Evolutionary conservation across 2,797 vertebrate genomes (phyloP).

Genomic region (Falco naumanni): DNA sequence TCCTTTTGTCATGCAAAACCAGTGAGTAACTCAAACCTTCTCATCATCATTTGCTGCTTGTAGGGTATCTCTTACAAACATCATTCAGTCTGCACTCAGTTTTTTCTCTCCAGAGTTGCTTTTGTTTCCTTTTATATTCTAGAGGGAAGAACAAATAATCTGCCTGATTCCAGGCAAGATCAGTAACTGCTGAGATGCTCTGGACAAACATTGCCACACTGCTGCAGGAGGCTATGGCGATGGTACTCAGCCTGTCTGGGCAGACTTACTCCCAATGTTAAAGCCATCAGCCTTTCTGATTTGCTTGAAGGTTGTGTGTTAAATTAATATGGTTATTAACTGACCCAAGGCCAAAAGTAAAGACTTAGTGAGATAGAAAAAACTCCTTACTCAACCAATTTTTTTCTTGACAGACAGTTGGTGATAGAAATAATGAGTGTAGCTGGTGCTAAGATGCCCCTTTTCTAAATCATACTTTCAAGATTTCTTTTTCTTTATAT

Average conservation of each 20-base stretch:
- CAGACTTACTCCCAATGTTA: not conserved
- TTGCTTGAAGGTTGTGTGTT: not conserved
- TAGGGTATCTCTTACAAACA: not conserved
- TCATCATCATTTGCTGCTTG: constrained; percentile 46
- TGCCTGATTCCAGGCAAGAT: constrained; percentile 26
- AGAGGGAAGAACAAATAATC: constrained; percentile 24
- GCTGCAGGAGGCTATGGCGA: not conserved
- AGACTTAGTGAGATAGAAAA: not conserved
- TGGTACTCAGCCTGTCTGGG: not conserved
- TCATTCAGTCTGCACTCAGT: not conserved
- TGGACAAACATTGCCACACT: not conserved
- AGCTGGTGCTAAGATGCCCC: not conserved
- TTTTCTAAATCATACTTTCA: not conserved
- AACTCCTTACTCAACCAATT: not conserved
- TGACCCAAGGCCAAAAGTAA: not conserved
- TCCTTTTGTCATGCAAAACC: constrained; percentile 55
- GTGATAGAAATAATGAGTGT: not conserved
- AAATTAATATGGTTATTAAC: not conserved
- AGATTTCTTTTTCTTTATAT: not conserved
- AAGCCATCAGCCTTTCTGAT: not conserved
- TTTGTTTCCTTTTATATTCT: constrained; percentile 27
- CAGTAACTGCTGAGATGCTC: constrained; percentile 9
- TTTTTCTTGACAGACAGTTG: not conserved
- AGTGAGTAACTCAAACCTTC: constrained; percentile 36
- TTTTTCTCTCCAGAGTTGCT: constrained; percentile 6